Evolutionary conservation across 2,888 invertebrate genomes (phyloP).

Genomic region (Plutella xylostella): DNA sequence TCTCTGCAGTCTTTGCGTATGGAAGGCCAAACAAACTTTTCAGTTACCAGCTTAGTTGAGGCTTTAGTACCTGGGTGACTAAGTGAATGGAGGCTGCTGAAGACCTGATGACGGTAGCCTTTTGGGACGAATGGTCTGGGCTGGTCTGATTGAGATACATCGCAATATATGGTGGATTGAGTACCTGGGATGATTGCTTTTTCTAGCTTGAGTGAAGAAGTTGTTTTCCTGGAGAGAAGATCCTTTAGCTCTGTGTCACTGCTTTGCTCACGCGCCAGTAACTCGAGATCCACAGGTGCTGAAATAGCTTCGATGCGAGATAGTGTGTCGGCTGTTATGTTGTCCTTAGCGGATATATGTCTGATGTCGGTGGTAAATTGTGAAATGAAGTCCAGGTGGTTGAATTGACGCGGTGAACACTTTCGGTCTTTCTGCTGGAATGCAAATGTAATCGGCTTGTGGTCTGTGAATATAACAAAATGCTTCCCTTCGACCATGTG

Average conservation of each 20-base stretch:
- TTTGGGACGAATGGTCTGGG: constrained; percentile 18
- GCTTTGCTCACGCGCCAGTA: background rate
- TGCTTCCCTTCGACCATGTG: background rate
- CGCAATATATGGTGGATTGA: constrained; percentile 13
- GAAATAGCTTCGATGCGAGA: background rate
- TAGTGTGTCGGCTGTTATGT: constrained; percentile 16
- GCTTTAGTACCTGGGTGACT: constrained; percentile 10
- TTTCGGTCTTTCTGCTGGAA: constrained; percentile 22
- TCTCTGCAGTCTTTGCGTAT: background rate
- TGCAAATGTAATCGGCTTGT: background rate
- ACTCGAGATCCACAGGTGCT: background rate
- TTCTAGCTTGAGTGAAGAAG: background rate
- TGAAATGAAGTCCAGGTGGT: background rate
- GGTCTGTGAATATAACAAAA: background rate
- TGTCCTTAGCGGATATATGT: constrained; percentile 13
- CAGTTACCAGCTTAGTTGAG: background rate
- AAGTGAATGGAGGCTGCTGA: constrained; percentile 16
- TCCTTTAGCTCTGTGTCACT: background rate
- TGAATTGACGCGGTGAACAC: constrained; percentile 32
- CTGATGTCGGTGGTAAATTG: constrained; percentile 15
- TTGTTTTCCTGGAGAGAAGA: background rate
- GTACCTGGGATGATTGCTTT: background rate
- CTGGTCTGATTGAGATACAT: constrained; percentile 10
- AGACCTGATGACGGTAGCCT: constrained; percentile 13
- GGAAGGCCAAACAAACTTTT: background rate